Percentiles rank a stretch among this genome's conserved stretches.
Evolutionary conservation across 2,888 invertebrate species (phyloP).

Genomic region (Marasmarcha lunaedactyla): DNA sequence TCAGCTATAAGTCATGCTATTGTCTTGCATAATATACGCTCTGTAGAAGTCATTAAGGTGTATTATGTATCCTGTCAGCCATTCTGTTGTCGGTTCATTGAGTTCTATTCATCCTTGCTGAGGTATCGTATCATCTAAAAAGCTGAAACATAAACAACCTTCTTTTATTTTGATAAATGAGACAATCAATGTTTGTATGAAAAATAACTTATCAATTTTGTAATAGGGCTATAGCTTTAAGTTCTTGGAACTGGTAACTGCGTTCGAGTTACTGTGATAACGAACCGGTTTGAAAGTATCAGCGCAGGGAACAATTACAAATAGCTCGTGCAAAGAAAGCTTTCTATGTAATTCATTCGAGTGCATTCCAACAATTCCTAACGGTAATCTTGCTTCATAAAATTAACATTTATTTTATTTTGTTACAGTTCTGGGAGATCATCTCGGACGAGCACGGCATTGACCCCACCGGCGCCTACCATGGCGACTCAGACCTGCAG

Average conservation of each 20-base stretch:
- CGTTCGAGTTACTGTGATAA: conserved; percentile 3
- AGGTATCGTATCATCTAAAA: conserved; percentile 8
- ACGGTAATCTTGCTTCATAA: background rate
- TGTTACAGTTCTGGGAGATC: conserved; percentile 85
- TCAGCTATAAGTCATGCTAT: conserved; percentile 36
- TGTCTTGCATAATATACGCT: conserved; percentile 54
- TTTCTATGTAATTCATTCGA: conserved; percentile 20
- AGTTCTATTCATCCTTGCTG: conserved; percentile 26
- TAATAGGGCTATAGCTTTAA: background rate
- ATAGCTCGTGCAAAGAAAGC: conserved; percentile 29
- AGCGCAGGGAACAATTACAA: conserved; percentile 27
- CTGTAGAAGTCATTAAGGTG: conserved; percentile 35
- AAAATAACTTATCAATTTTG: too few species aligned
- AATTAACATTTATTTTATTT: conserved; percentile 57
- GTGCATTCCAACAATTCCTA: background rate
- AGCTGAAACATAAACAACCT: conserved; percentile 12
- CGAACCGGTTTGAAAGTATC: conserved; percentile 54
- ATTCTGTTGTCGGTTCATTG: conserved; percentile 46
- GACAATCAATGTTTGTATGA: too few species aligned
- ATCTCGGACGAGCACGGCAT: conserved; percentile 96
- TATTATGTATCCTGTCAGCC: conserved; percentile 50
- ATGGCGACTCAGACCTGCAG: conserved; percentile 91
- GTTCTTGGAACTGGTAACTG: background rate
- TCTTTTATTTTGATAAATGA: conserved; percentile 3
- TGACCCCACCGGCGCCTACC: conserved; percentile 90